Percentiles rank a stretch among this genome's conserved stretches.
Evolutionary conservation across 1,140 invertebrate species (phyloP).

Genomic region (Zophobas morio): DNA sequence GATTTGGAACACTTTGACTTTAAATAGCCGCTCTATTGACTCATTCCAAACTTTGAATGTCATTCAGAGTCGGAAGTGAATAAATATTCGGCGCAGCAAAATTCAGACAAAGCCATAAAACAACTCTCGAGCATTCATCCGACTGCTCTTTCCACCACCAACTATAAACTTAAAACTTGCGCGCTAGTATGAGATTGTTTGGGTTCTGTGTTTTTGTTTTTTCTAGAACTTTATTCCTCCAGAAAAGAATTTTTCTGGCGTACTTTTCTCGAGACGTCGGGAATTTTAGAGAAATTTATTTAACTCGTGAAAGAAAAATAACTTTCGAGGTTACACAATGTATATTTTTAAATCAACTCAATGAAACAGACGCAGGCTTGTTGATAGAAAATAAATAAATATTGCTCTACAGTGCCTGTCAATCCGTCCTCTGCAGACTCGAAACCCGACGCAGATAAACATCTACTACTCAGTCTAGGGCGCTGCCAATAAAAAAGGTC

Average conservation of each 20-base stretch:
- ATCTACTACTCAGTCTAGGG: neutral
- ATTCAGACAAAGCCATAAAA: slow-evolving; percentile 34
- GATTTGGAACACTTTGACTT: slow-evolving; percentile 40
- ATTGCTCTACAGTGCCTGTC: too few species aligned
- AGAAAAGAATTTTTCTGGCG: neutral
- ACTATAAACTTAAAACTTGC: neutral
- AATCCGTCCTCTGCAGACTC: too few species aligned
- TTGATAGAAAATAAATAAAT: too few species aligned
- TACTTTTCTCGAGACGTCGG: neutral
- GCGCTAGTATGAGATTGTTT: neutral
- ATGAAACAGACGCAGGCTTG: too few species aligned
- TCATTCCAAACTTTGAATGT: slow-evolving; percentile 38
- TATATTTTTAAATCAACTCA: too few species aligned
- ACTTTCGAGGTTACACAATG: too few species aligned
- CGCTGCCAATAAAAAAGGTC: neutral
- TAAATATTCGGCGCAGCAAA: slow-evolving; percentile 24
- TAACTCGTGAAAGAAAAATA: too few species aligned
- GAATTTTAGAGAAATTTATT: too few species aligned
- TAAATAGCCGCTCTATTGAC: slow-evolving; percentile 39
- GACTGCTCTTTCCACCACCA: neutral
- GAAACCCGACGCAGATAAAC: too few species aligned
- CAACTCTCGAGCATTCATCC: slow-evolving; percentile 15
- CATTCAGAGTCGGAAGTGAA: slow-evolving; percentile 25
- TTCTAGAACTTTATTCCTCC: too few species aligned
- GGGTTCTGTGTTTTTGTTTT: neutral